These are phyloP conservation scores for Rafetus swinhoei DNA, from an alignment of 2,113 vertebrate species.

Conservation along the genomic window DNA sequence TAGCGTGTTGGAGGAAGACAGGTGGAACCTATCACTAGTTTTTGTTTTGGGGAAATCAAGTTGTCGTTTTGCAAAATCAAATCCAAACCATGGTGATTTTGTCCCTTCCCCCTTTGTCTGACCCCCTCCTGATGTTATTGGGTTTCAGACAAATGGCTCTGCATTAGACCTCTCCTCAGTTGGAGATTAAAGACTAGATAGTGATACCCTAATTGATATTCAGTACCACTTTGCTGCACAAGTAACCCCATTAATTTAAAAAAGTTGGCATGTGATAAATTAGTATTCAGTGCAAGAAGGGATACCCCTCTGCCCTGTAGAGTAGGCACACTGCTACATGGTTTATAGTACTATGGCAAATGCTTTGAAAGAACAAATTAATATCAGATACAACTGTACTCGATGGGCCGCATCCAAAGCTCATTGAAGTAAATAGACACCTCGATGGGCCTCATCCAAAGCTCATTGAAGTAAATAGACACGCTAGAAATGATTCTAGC, in stretches of 20 bases:
- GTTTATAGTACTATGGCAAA: background rate
- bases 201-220: background rate
- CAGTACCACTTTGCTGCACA: background rate
- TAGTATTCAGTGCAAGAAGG: background rate
- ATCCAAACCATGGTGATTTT: background rate
- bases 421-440: background rate
- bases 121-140: background rate
- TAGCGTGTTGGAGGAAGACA: background rate
- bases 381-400: background rate
- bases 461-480: background rate
- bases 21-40: background rate
- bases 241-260: background rate
- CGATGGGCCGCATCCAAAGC: background rate
- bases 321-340: background rate
- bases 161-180: background rate
- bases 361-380: background rate
- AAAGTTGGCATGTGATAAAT: background rate
- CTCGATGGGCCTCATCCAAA: background rate
- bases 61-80: background rate
- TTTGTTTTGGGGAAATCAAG: background rate
- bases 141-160: background rate
- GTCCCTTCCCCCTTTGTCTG: background rate
- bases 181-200: background rate
- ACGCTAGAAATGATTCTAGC: fast-evolving
- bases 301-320: background rate